Evolutionary conservation across 64 coral and sea anemone species (phyloP), one percentile per base, ranked within the genome.

Genomic region (Acropora tenuis): DNA sequence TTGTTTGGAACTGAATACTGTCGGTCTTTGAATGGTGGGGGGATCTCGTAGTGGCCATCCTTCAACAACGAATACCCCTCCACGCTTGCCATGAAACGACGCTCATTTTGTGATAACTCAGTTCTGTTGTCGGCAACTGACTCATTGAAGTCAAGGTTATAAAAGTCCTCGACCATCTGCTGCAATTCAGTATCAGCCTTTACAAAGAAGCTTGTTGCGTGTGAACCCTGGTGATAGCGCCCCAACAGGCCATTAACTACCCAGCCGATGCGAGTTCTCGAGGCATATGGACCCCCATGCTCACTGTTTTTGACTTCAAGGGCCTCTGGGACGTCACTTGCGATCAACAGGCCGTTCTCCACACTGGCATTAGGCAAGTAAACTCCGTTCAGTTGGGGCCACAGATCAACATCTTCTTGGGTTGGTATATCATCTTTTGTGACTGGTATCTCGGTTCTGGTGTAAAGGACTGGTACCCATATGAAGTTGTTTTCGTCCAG

Each of bases 71-170:
- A 4, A 30, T 30, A 30, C 66, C 48, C 12, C 15, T 84, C 17
- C 11, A 41, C 58, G 20, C 1, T 84, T 15, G 12, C 8, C 41
- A 84, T 84, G 9, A 84, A 68, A 4, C 58, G 19, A 17, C 66
- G 57, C 68, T 84, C 81, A n/a, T 66, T 40, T 46, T 68, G 58
- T 1, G 57, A 69, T 41, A 84, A 68, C 48, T 15, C 13, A 48
- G 73, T 88, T 49, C 42, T 88, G 13, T 17, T 12, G 7, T 88
- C 49, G 7, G 73, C 73, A 88, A 88, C 50, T 1, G 73, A 77
- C 19, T 88, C 86, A 5, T n/a, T 88, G 57, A 88, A 88, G 42
- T 77, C 86, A 40, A 17, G 69, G 20, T 88, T 88, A 12, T 57
- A 76, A 6, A 50, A 43, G 12, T 59, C 48, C 20, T 76, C 75